These are phyloP conservation scores for Odontophorus gujanensis DNA, from an alignment of 2,113 vertebrate species.

Conservation along the genomic window DNA sequence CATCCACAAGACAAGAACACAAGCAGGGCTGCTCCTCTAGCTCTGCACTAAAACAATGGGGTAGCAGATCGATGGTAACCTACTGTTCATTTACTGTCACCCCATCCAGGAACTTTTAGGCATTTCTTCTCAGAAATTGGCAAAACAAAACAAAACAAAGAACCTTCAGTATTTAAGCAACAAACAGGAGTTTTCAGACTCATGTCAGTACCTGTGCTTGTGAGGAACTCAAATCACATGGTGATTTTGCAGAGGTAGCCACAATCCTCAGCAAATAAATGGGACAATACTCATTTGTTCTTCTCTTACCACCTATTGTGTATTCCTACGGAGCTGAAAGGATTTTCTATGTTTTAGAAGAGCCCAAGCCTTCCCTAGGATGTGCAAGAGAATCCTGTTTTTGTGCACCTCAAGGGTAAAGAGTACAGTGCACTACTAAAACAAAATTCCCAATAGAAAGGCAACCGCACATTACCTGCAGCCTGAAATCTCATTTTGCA, in stretches of 20 bases:
- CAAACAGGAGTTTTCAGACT: background rate
- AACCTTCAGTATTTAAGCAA: background rate
- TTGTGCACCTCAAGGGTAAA: background rate
- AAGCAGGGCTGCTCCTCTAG: background rate
- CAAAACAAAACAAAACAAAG: background rate
- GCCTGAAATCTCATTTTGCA: background rate
- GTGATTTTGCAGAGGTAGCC: background rate
- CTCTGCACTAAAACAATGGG: background rate
- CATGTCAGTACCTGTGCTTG: background rate
- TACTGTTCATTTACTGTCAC: background rate
- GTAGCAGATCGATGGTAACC: background rate
- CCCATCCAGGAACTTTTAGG: background rate
- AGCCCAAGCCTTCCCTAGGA: background rate
- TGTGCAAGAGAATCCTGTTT: background rate
- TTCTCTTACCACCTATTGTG: rapidly evolving
- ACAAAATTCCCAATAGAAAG: background rate
- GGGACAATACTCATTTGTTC: background rate
- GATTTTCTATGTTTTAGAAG: background rate
- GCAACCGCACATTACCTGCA: background rate
- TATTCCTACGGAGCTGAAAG: background rate
- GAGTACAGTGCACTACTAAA: constrained; percentile 11
- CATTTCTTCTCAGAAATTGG: background rate
- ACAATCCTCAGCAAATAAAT: background rate
- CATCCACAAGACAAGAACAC: background rate
- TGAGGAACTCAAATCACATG: background rate